Evolutionary conservation across 2,113 vertebrate genomes (phyloP), one percentile per base, ranked within the genome.

Genomic region (Colistium nudipinnis): DNA sequence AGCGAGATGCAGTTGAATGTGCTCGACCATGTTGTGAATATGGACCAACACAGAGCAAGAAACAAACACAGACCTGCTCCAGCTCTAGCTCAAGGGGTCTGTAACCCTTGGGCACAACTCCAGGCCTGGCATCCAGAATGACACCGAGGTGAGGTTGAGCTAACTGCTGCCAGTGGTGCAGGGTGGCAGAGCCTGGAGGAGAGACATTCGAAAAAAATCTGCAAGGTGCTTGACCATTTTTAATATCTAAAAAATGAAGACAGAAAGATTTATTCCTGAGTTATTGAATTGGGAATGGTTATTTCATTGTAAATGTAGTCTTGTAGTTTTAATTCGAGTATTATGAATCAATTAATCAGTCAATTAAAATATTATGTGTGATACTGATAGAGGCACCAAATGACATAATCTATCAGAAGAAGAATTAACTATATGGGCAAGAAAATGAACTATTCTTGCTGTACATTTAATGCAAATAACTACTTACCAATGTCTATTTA

Each of bases 91-190:
- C 96, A 30, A 99, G 91, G 0, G 96, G 97, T 75, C 96, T 91
- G 93, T 97, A 99, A 85, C 97, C 97, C 82, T 98, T 99, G 7
- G 98, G 94, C 73, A 99, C 94, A 31, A 99, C 98, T 44, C 98
- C 98, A 0, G 98, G 98, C 80, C 97, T 92, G 0, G 97, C 93
- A 41, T 99, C 97, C 78, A 99, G 91, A 62, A 99, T 98, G 43
- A 98, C 98, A 0, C 97, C 98, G 1, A 99, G 93, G 86, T 99
- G 96, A 83, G 98, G 97, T 92, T 99, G 97, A 39, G 98, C 98
- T 86, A 99, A 76, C 93, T 98, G 96, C 91, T 99, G 98, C 98
- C 98, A 99, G 74, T 99, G 98, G 81, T 98, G 98, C 71, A 99
- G 93, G 41, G 97, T 99, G 80, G 93, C 96, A 35, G 98, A 99